Evolutionary conservation across 2,113 vertebrate species (phyloP), one percentile per base, ranked within the genome.

Genomic region (Nanorana parkeri): DNA sequence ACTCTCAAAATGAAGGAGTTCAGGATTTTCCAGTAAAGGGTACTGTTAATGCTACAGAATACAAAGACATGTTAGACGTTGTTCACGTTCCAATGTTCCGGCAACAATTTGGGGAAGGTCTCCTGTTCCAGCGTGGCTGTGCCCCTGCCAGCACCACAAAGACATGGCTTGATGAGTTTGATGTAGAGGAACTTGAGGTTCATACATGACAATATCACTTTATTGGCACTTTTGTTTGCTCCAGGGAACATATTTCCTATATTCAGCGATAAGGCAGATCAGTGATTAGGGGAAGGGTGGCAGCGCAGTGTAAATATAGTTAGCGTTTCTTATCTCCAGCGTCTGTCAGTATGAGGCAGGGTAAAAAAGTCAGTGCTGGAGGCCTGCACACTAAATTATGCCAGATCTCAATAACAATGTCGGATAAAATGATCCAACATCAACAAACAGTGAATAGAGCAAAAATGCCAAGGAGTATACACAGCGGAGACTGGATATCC

Each of bases 401-500:
- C 63, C 32, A 41, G 41, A 80, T 63, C 36, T 29, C 58, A 63
- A 58, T 51, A 72, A 80, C 67, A 80, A 52, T 68, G 68, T 55
- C 13, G 23, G 64, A 61, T 72, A 23, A 71, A 63, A 54, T 56
- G 63, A 54, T 80, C 78, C 78, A 72, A 80, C 17, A 80, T 71
- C 67, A 80, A 80, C 78, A 80, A 80, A 71, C 76, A 54, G 23
- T 21, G 23, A 66, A 77, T 32, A 23, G 69, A 13, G 28, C 23
- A 61, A 24, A 71, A 29, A 63, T 52, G 56, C 64, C 63, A 78
- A 80, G 41, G 52, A 68, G 19, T 68, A 69, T 32, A 36, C n/a
- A 61, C 55, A 17, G 19, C 16, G 66, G 56, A 26, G 21, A 17
- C 24, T 67, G 58, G 58, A 68, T 47, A 80, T 41, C 28, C 17